Percentiles rank a stretch among this genome's conserved stretches.
Evolutionary conservation across 2,797 vertebrate genomes (phyloP).

Genomic region (Echeneis naucrates): DNA sequence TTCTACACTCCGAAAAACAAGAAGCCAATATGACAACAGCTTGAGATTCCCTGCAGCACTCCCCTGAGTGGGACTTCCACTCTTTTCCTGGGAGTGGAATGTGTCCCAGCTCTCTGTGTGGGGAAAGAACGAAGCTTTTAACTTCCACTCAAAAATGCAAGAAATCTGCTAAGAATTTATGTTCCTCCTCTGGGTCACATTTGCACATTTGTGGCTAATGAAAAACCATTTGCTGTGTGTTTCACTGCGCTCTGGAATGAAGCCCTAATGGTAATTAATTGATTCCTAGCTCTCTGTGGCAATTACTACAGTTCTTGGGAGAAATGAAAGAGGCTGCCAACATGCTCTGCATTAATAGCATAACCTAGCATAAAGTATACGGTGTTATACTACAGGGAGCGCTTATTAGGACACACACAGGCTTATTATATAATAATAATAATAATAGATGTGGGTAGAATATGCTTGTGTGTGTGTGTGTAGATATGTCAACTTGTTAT

Average conservation of each 20-base stretch:
- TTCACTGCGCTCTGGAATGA: slow-evolving; percentile 70
- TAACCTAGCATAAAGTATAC: slow-evolving; percentile 80
- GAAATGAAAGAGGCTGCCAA: slow-evolving; percentile 76
- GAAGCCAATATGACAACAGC: slow-evolving; percentile 46
- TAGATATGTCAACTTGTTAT: no score
- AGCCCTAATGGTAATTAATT: slow-evolving; percentile 86
- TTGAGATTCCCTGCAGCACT: slow-evolving; percentile 64
- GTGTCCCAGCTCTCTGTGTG: slow-evolving; percentile 65
- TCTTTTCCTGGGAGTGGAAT: slow-evolving; percentile 72
- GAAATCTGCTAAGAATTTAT: slow-evolving; percentile 79
- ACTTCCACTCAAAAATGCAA: slow-evolving; percentile 79
- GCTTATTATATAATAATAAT: neutral
- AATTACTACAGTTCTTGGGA: slow-evolving; percentile 84
- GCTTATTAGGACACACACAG: slow-evolving; percentile 54
- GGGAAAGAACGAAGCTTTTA: slow-evolving; percentile 72
- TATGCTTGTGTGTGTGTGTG: no score
- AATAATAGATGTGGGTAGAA: neutral
- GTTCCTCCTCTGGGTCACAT: slow-evolving; percentile 83
- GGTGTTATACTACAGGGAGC: slow-evolving; percentile 69
- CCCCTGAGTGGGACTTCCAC: slow-evolving; percentile 53
- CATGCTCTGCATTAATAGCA: slow-evolving; percentile 80
- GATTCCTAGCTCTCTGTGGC: slow-evolving; percentile 80
- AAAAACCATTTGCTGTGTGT: slow-evolving; percentile 77
- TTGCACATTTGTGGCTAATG: slow-evolving; percentile 84
- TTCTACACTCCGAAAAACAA: slow-evolving; percentile 58